phyloP scores from a whole-genome alignment of 2,797 vertebrate genomes.

The Hippoglossus hippoglossus region DNA sequence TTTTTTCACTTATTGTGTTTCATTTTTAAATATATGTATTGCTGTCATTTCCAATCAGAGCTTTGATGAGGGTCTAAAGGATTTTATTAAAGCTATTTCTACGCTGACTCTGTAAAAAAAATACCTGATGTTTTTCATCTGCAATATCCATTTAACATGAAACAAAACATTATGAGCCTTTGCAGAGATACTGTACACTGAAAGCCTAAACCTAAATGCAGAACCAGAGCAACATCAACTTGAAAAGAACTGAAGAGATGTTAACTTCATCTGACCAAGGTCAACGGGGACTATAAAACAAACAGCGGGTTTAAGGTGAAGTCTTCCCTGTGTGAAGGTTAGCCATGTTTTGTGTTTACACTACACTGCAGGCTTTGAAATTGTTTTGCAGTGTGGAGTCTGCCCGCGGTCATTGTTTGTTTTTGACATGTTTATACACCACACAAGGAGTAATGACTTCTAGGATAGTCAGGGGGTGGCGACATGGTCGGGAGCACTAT shows the following conservation, averaged over 20 bases:
- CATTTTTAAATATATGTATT: neutral
- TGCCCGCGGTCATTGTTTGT: constrained; percentile 81
- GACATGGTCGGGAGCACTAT: constrained; percentile 39
- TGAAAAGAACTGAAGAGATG: constrained; percentile 35
- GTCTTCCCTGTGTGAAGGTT: constrained; percentile 78
- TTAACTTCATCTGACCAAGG: constrained; percentile 62
- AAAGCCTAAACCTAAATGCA: constrained; percentile 21
- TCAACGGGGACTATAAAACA: constrained; percentile 59
- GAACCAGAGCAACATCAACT: constrained; percentile 26
- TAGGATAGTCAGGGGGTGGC: constrained; percentile 63
- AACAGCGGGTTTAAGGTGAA: constrained; percentile 71
- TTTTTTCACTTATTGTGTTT: neutral
- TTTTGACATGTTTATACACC: constrained; percentile 84
- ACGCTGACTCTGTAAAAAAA: too few relatives aligned
- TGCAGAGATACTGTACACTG: neutral
- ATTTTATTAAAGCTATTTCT: too few relatives aligned
- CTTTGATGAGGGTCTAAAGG: too few relatives aligned
- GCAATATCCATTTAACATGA: neutral
- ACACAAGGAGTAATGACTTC: constrained; percentile 79
- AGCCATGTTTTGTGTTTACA: constrained; percentile 80
- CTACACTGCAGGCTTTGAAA: constrained; percentile 78
- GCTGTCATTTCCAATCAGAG: neutral
- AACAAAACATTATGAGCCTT: neutral
- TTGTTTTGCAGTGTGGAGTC: constrained; percentile 72
- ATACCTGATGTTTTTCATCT: too few relatives aligned